These are phyloP conservation scores for Alouatta palliata DNA, from an alignment of 2,113 vertebrate species.

Conservation along the genomic window DNA sequence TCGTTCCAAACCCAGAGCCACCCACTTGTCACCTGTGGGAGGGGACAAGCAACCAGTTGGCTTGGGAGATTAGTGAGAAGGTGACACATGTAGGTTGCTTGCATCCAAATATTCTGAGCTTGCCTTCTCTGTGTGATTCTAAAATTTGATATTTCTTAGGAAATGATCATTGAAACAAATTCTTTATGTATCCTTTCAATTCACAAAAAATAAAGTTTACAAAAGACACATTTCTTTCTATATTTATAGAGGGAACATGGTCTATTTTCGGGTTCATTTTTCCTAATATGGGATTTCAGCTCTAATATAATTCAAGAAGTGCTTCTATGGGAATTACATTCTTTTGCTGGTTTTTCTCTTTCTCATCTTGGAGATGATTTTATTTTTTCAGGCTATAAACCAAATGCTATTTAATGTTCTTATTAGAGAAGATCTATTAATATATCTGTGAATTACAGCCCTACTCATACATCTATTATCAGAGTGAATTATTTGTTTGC, in stretches of 20 bases:
- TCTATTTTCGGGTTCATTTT: slow-evolving; percentile 54
- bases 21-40: background rate
- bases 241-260: background rate
- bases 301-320: slow-evolving; percentile 26
- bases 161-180: slow-evolving; percentile 35
- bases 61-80: background rate
- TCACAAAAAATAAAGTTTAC: slow-evolving; percentile 21
- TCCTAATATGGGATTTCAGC: background rate
- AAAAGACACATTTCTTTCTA: background rate
- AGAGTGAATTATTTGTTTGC: slow-evolving; percentile 58
- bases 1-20: background rate
- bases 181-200: background rate
- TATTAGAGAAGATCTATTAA: slow-evolving; percentile 63
- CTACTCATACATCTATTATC: slow-evolving; percentile 48
- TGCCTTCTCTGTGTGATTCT: background rate
- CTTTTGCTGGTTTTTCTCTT: slow-evolving; percentile 41
- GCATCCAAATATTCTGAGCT: background rate
- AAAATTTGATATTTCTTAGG: slow-evolving; percentile 20
- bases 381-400: slow-evolving; percentile 23
- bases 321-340: slow-evolving; percentile 33
- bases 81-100: background rate
- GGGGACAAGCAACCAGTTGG: background rate
- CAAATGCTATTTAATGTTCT: slow-evolving; percentile 48
- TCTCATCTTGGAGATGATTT: slow-evolving; percentile 35
- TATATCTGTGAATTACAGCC: slow-evolving; percentile 3